Percentiles rank a stretch among this genome's conserved stretches.
phyloP scores from a whole-genome alignment of 2,888 invertebrate species.

The Piscicola geometra region DNA sequence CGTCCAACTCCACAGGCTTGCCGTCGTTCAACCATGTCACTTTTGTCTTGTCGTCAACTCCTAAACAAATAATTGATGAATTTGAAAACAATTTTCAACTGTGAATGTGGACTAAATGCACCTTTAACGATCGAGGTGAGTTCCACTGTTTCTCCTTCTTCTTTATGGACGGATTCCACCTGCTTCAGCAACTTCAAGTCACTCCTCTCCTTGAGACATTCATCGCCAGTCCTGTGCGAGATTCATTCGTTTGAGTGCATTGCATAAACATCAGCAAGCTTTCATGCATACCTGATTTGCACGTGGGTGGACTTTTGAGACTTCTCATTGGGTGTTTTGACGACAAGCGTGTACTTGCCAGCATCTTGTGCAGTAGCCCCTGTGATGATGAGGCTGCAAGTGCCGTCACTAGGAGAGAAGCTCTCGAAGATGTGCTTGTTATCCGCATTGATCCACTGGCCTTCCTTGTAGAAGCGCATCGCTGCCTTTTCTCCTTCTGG shows the following conservation, averaged over 20 bases:
- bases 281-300: background rate
- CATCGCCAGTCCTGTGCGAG: background rate
- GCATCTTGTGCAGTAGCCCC: background rate
- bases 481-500: background rate
- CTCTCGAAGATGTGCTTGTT: background rate
- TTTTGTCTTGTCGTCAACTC: conserved; percentile 21
- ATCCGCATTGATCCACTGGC: background rate
- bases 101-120: background rate
- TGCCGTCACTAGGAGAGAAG: background rate
- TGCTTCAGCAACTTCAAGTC: conserved; percentile 5
- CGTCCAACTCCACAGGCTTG: conserved; percentile 40
- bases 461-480: background rate
- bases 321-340: background rate
- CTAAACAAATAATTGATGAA: background rate
- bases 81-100: background rate
- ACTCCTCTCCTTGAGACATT: background rate
- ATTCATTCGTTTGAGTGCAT: background rate
- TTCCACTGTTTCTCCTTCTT: conserved; percentile 12
- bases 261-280: background rate
- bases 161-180: background rate
- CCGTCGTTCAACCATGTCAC: conserved; percentile 44
- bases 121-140: conserved; percentile 22
- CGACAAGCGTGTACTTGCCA: background rate
- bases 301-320: background rate
- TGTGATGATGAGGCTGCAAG: background rate